Percentiles rank a stretch among this genome's conserved stretches.
These are phyloP conservation scores for Carlito syrichta DNA, from an alignment of 2,113 vertebrate genomes.

Conservation along the genomic window DNA sequence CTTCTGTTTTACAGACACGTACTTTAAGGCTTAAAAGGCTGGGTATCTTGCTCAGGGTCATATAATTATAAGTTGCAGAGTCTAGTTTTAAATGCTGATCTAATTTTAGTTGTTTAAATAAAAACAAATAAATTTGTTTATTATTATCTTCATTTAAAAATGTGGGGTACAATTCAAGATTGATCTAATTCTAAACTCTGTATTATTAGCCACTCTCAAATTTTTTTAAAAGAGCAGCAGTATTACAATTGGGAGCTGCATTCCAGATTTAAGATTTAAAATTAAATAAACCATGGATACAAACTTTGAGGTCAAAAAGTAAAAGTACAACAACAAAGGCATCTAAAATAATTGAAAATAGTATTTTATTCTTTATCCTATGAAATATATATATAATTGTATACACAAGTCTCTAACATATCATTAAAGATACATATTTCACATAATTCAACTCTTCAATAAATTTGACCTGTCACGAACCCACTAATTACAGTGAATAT, in stretches of 20 bases:
- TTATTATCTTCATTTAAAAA: no score
- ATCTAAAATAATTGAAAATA: background rate
- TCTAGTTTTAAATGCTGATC: background rate
- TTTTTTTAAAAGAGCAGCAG: background rate
- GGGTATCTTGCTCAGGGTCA: background rate
- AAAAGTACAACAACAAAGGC: background rate
- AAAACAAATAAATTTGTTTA: no score
- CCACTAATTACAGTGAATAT: background rate
- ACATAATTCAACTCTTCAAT: background rate
- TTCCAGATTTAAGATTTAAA: background rate
- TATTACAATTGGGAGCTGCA: background rate
- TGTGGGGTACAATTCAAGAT: no score
- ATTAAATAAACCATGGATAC: background rate
- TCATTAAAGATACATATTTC: background rate
- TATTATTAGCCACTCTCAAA: background rate
- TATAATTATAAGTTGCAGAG: background rate
- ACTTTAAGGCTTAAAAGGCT: background rate
- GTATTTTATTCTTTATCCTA: background rate
- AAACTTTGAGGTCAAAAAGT: background rate
- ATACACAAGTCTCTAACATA: background rate
- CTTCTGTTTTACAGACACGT: background rate
- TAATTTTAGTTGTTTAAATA: no score
- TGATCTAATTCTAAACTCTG: constrained; percentile 11
- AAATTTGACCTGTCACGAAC: background rate
- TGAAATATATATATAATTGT: background rate